phyloP scores from a whole-genome alignment of 2,113 vertebrate species.

The Ageneiosus marmoratus region DNA sequence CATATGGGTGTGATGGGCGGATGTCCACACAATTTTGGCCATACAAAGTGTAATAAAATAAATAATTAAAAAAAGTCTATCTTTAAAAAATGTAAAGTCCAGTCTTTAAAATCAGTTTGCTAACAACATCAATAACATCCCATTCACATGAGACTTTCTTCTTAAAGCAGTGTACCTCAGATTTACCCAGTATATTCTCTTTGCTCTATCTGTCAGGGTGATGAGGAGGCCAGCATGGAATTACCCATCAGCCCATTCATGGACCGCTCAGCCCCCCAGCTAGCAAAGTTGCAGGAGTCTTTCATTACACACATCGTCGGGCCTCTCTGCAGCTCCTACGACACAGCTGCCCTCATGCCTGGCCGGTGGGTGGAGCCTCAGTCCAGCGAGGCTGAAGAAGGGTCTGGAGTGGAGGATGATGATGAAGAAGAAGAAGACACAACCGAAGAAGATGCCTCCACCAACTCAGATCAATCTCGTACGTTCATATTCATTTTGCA shows the following conservation, averaged over 20 bases:
- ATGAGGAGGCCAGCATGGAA: conserved; percentile 91
- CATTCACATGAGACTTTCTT: background rate
- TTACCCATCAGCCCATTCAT: conserved; percentile 97
- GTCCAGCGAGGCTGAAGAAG: conserved; percentile 66
- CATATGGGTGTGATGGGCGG: background rate
- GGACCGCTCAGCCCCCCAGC: conserved; percentile 92
- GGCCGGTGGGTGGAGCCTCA: conserved; percentile 87
- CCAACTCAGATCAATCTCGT: conserved; percentile 79
- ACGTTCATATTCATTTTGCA: conserved; percentile 44
- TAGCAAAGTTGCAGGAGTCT: conserved; percentile 96
- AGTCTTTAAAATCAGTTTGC: background rate
- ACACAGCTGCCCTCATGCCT: conserved; percentile 90
- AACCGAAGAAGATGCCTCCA: conserved; percentile 80
- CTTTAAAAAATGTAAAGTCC: too few relatives aligned
- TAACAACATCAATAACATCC: background rate
- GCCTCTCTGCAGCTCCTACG: conserved; percentile 92
- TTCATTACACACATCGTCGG: conserved; percentile 99
- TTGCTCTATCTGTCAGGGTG: conserved; percentile 75
- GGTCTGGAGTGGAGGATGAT: conserved; percentile 67
- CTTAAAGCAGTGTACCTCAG: background rate
- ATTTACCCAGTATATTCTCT: background rate
- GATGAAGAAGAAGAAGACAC: conserved; percentile 60
- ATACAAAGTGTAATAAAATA: background rate
- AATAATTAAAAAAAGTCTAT: background rate
- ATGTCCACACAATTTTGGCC: background rate